Evolutionary conservation across 2,797 vertebrate genomes (phyloP).

Genomic region (Eulemur coronatus): DNA sequence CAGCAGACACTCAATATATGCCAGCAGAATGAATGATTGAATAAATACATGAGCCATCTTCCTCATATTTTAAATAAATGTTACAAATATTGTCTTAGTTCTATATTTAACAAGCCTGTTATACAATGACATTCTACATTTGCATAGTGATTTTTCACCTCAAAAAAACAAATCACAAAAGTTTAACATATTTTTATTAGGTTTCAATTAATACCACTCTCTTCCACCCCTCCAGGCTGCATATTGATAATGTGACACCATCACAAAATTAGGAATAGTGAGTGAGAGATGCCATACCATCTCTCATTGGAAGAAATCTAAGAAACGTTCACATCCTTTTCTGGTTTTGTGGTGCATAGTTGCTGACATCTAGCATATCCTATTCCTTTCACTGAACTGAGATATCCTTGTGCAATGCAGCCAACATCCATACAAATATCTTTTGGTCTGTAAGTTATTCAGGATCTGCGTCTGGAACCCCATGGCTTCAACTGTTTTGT

Average conservation of each 20-base stretch:
- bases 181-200: background rate
- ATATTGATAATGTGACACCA: background rate
- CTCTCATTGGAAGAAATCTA: background rate
- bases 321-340: background rate
- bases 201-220: background rate
- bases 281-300: background rate
- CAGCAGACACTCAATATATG: background rate
- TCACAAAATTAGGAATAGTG: background rate
- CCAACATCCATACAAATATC: background rate
- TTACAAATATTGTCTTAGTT: background rate
- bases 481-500: background rate
- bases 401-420: rapidly evolving
- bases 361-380: background rate
- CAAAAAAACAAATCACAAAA: background rate
- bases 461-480: background rate
- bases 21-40: background rate
- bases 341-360: background rate
- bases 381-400: background rate
- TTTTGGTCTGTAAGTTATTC: background rate
- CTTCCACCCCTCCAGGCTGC: background rate
- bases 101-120: background rate
- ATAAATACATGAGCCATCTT: background rate
- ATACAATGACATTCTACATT: background rate
- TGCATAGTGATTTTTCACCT: background rate
- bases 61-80: background rate